phyloP scores from a whole-genome alignment of 2,797 vertebrate genomes.

The Hapalemur alaotrensis region DNA sequence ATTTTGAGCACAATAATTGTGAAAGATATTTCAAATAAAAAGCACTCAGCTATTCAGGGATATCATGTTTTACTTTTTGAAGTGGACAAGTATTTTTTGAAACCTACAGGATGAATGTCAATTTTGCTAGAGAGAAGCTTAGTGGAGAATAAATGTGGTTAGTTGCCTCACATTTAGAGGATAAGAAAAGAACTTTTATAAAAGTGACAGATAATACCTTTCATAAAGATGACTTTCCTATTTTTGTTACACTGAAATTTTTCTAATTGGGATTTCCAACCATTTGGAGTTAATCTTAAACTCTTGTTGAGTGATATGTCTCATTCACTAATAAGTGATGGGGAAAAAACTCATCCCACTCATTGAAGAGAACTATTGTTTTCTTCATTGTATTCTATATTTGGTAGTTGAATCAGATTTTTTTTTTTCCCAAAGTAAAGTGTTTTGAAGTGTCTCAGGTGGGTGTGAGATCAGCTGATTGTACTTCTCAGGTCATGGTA shows the following conservation, averaged over 20 bases:
- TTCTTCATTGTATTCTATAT: background rate
- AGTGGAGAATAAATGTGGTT: background rate
- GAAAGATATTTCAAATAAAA: conserved; percentile 57
- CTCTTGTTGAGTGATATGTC: background rate
- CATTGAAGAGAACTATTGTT: background rate
- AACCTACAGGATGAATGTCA: background rate
- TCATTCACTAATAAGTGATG: background rate
- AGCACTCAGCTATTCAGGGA: background rate
- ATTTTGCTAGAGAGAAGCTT: background rate
- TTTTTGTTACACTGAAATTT: conserved; percentile 1
- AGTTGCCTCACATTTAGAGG: background rate
- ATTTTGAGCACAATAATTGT: background rate
- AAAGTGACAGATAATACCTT: background rate
- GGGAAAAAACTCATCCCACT: background rate
- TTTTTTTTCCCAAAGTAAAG: conserved; percentile 7
- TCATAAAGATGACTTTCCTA: background rate
- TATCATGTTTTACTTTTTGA: background rate
- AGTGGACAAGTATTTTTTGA: conserved; percentile 31
- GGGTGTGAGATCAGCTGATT: background rate
- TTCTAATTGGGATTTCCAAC: conserved; percentile 1
- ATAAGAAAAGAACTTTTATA: background rate
- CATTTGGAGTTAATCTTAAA: background rate
- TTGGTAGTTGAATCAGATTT: conserved; percentile 30
- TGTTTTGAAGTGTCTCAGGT: background rate
- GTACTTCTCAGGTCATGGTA: background rate